phyloP scores from a whole-genome alignment of 1,140 invertebrate species.

The Capitella teleta region DNA sequence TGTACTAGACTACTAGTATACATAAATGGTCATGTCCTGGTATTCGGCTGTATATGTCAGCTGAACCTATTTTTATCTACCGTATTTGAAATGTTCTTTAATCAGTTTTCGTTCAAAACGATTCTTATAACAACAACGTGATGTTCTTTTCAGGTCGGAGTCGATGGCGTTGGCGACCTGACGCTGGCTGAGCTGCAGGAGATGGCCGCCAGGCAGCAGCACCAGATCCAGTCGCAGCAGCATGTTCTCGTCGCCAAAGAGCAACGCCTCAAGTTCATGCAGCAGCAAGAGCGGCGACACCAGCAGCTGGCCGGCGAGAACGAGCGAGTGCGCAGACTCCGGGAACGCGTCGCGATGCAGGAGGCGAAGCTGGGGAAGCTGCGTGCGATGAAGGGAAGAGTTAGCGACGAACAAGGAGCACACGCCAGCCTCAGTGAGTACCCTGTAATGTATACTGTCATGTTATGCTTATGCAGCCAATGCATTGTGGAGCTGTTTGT shows the following conservation, averaged over 20 bases:
- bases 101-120: no score
- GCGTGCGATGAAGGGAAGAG: conserved; percentile 77
- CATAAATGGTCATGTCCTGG: no score
- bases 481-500: no score
- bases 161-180: no score
- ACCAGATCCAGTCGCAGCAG: conserved; percentile 87
- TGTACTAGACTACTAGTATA: no score
- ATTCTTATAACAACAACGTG: no score
- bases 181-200: conserved; percentile 85
- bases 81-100: no score
- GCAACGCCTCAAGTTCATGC: conserved; percentile 83
- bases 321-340: conserved; percentile 69
- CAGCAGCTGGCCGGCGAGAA: conserved; percentile 75
- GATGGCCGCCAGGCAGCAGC: conserved; percentile 88
- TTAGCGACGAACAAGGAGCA: conserved; percentile 76
- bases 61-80: no score
- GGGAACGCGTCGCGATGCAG: conserved; percentile 84
- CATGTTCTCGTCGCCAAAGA: conserved; percentile 80
- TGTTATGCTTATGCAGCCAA: no score
- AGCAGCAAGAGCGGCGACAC: conserved; percentile 76
- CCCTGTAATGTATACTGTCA: no score
- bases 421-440: conserved; percentile 88
- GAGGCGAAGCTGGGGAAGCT: conserved; percentile 83
- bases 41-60: no score
- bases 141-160: no score